A percentile compares a stretch with the other conserved stretches of the same genome.
Conservation (phyloP, 30 jellyfish, hydroid and myxozoan species). For the Aurelia aurita complex sp. Pacific region DNA sequence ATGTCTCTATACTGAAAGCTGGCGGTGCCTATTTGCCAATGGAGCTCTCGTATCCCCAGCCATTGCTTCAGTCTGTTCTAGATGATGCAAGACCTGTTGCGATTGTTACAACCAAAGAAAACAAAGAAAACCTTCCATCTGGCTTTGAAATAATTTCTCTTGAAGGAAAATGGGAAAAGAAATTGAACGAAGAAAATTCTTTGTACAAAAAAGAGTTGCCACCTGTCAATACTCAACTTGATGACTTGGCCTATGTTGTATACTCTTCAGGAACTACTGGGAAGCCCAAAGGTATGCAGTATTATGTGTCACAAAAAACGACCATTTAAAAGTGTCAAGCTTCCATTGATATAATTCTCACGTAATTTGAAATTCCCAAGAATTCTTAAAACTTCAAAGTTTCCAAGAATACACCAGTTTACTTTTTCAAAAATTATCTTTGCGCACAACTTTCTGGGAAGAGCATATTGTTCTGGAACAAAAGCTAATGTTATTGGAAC, state of each 20-base stretch:
- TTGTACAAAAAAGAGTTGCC: slow-evolving; percentile 20
- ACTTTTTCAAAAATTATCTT: too few species aligned
- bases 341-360: too few species aligned
- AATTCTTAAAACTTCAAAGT: too few species aligned
- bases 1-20: slow-evolving; percentile 79
- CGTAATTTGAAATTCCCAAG: too few species aligned
- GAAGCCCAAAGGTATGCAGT: slow-evolving; percentile 84
- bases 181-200: slow-evolving; percentile 33
- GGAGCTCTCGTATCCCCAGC: slow-evolving; percentile 80
- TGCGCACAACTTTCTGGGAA: too few species aligned
- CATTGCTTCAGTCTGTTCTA: slow-evolving; percentile 80
- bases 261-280: slow-evolving; percentile 97
- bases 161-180: slow-evolving; percentile 78
- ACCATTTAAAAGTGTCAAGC: too few species aligned
- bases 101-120: slow-evolving; percentile 58
- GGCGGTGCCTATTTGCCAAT: slow-evolving; percentile 91
- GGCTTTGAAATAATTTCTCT: slow-evolving; percentile 31
- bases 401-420: too few species aligned
- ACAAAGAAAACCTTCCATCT: slow-evolving; percentile 58
- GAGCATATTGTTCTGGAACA: too few species aligned
- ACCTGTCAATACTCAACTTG: slow-evolving; percentile 52
- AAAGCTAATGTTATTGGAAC: too few species aligned
- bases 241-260: slow-evolving; percentile 87
- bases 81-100: slow-evolving; percentile 84
- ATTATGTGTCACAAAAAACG: too few species aligned